A percentile compares a stretch with the other conserved stretches of the same genome.
phyloP scores from a whole-genome alignment of 2,113 vertebrate species.

The Dicerorhinus sumatrensis region DNA sequence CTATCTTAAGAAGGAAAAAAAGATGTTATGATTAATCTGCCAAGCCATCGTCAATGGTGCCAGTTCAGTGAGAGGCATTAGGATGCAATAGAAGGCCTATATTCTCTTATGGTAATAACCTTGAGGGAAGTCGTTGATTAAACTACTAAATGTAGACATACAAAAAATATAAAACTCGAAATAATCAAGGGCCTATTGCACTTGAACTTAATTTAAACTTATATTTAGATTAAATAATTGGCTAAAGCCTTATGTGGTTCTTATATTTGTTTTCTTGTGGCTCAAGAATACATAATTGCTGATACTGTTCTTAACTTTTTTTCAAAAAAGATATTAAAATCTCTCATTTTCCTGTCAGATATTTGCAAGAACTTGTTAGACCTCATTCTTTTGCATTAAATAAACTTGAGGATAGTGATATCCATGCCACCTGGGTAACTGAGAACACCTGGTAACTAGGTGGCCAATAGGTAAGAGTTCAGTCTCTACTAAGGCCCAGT shows the following conservation, averaged over 20 bases:
- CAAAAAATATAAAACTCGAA: slow-evolving; percentile 8
- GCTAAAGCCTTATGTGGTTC: not conserved
- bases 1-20: not conserved
- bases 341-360: slow-evolving; percentile 29
- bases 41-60: not conserved
- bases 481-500: not conserved
- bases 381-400: slow-evolving; percentile 40
- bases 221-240: slow-evolving; percentile 46
- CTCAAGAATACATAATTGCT: not conserved
- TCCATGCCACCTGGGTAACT: not conserved
- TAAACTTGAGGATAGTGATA: slow-evolving; percentile 33
- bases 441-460: not conserved
- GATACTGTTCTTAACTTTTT: not conserved
- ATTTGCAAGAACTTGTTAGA: slow-evolving; percentile 51
- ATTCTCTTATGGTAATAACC: not conserved
- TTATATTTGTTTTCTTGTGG: not conserved
- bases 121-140: slow-evolving; percentile 23
- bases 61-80: not conserved
- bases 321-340: not conserved
- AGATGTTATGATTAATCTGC: not conserved
- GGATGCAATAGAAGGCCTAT: not conserved
- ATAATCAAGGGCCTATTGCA: not conserved
- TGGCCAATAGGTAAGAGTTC: not conserved
- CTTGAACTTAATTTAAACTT: slow-evolving; percentile 36
- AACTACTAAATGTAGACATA: not conserved